Evolutionary conservation across 2,888 invertebrate species (phyloP), one percentile per base, ranked within the genome.

Genomic region (Eretmocerus hayati): DNA sequence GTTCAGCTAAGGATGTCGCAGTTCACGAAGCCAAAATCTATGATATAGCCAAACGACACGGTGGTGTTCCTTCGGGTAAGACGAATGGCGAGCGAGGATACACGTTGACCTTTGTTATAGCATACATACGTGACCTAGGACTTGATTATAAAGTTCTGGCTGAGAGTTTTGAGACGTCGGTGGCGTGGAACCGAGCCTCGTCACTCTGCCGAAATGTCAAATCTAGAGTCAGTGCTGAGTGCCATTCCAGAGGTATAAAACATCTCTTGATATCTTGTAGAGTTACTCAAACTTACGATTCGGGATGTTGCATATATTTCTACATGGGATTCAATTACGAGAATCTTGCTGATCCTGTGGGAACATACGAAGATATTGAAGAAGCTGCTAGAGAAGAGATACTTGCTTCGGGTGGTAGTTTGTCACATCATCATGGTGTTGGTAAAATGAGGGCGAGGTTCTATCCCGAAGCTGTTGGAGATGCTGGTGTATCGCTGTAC

Each of bases 131-230:
- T 73, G 97, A 99, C 70, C 75, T 96, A 42, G 96, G 86, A 0
- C 77, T 97, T 56, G 87, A 91, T 46, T 90, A 86, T 70, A 81
- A 83, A 57, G 81, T 95, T 16, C 84, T 96, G 2, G 88, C 94
- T 0, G 97, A 99, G 72, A 96, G 96, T 0, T 99, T 99, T 75
- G 97, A 99, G 75, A 99, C 99, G 0, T 97, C 97, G 0, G 95
- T 95, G 2, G 89, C 97, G 2, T 99, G 97, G 97, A 91, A 93
- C 73, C 81, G 89, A 45, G 83, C 91, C 11, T 72, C 85, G 22
- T 74, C 81, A 15, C 75, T 99, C 31, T 95, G 95, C 67, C 77
- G 81, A 45, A 93, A 93, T 75, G 95, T 96, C 5, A 97, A 96
- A 70, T 80, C 82, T 46, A 77, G 90, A 41, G 77, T 97, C 4